phyloP scores from a whole-genome alignment of 2,888 invertebrate genomes.

The Limnephilus auricula region DNA sequence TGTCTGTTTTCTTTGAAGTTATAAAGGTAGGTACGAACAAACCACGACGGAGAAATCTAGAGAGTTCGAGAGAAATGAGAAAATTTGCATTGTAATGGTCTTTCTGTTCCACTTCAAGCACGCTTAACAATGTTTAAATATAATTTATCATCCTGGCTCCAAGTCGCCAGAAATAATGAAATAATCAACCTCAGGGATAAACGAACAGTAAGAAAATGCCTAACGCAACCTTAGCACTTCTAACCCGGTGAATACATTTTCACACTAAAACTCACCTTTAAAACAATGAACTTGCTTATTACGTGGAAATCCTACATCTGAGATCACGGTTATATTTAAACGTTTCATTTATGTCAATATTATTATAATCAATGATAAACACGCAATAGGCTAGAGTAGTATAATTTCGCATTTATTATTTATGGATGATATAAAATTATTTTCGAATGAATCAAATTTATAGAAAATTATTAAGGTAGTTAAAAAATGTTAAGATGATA shows the following conservation, averaged over 20 bases:
- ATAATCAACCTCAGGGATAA: constrained; percentile 28
- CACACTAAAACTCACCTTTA: background rate
- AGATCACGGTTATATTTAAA: background rate
- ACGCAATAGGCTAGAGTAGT: no score
- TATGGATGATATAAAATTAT: no score
- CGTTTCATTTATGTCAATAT: no score
- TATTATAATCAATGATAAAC: no score
- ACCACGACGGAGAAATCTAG: background rate
- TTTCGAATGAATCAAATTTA: no score
- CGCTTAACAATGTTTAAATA: constrained; percentile 41
- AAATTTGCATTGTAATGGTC: constrained; percentile 51
- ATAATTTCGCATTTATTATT: no score
- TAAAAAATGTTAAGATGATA: no score
- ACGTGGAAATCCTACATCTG: background rate
- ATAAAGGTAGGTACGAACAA: background rate
- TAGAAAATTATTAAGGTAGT: no score
- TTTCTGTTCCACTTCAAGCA: constrained; percentile 34
- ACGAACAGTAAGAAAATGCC: background rate
- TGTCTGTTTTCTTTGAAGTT: background rate
- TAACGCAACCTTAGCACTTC: background rate
- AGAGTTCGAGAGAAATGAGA: constrained; percentile 41
- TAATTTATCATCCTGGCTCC: constrained; percentile 17
- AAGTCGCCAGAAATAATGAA: constrained; percentile 23
- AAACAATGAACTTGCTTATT: background rate
- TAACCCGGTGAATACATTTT: background rate